Evolutionary conservation across 2,888 invertebrate genomes (phyloP), one percentile per base, ranked within the genome.

Genomic region (Papilio gigon): DNA sequence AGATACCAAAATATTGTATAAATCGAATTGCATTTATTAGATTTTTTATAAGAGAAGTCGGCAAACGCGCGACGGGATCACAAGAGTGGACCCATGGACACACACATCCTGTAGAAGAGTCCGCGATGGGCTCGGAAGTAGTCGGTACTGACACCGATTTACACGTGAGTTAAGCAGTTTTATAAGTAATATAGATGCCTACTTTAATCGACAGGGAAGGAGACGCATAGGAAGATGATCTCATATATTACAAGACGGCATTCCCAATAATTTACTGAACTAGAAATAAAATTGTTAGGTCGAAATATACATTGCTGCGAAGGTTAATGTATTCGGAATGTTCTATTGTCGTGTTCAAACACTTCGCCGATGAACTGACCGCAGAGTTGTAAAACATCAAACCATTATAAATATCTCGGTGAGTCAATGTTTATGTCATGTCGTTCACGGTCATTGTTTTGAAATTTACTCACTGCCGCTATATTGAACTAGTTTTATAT

Each of bases 391-490:
- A 61, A 56, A 69, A 61, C 22, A 61, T 63, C 60, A 42, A 65
- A 33, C 68, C 25, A 65, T 60, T 69, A 60, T 65, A 40, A 65
- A 65, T 65, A 69, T 35, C 44, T 2, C 27, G 11, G n/a, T 69
- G 65, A 69, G 44, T 65, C 69, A 69, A 61, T 69, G 61, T 65
- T 69, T 61, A 61, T 65, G 62, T 67, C 67, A 42, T 42, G 11
- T 53, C 53, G 33, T 62, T 56, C 62, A 37, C 62, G 42, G 62
- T n/a, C 42, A 67, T 62, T 56, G 62, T 56, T 67, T 50, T 61
- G n/a, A 9, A 60, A 44, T 37, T 47, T 50, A 60, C 37, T 25
- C 40, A 40, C 35, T 27, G 35, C 14, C n/a, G 25, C 6, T 56
- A 30, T 56, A 56, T 30, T 30, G 30, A 17, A 56, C 53, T 30